Evolutionary conservation across 2,113 vertebrate genomes (phyloP).

Genomic region (Notechis scutatus): DNA sequence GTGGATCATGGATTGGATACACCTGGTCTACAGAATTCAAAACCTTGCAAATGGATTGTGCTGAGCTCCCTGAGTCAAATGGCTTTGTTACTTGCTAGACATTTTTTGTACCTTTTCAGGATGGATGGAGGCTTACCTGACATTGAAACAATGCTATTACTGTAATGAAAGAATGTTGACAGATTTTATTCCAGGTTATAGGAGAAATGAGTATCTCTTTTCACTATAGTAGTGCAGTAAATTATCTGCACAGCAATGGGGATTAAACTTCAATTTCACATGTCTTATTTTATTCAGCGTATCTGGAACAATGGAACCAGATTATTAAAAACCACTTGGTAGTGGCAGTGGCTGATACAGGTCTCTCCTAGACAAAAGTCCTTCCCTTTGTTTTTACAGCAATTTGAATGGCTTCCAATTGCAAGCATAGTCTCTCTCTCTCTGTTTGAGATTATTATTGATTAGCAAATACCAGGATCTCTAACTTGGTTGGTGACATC

Average conservation of each 20-base stretch:
- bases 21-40: neutral
- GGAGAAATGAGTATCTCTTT: neutral
- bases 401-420: neutral
- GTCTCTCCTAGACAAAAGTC: neutral
- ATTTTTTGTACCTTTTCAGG: neutral
- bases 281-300: neutral
- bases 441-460: neutral
- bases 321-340: neutral
- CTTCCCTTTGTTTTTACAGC: neutral
- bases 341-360: neutral
- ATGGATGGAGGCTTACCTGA: neutral
- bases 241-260: neutral
- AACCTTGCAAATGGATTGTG: neutral
- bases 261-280: neutral
- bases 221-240: neutral
- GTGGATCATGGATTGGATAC: neutral
- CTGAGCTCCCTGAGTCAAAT: neutral
- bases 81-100: neutral
- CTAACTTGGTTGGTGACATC: neutral
- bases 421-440: neutral
- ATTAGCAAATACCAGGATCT: neutral
- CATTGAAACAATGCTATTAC: neutral
- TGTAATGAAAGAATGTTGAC: neutral
- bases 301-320: neutral
- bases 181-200: neutral